Evolutionary conservation across 2,113 vertebrate species (phyloP).

Genomic region (Stercorarius parasiticus): DNA sequence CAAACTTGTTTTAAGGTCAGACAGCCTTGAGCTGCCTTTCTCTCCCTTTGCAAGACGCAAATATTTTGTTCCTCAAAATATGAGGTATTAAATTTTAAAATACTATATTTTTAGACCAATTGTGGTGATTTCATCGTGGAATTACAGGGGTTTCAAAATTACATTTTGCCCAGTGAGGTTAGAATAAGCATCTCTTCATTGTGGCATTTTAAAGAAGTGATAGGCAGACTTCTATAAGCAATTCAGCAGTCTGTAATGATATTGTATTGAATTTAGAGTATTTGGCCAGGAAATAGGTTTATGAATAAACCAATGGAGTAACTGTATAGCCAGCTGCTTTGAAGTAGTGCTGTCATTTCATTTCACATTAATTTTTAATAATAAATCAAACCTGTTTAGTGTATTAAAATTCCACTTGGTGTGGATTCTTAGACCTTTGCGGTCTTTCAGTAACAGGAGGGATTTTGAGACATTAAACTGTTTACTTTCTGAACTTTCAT

Average conservation of each 20-base stretch:
- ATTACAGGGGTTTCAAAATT: background rate
- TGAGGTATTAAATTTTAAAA: background rate
- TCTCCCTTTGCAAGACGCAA: background rate
- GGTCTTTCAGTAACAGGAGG: background rate
- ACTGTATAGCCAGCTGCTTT: background rate
- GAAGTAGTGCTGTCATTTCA: constrained; percentile 2
- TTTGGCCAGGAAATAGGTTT: background rate
- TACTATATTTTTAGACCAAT: background rate
- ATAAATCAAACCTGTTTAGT: background rate
- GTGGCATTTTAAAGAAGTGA: background rate
- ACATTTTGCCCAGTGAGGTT: background rate
- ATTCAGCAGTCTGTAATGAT: background rate
- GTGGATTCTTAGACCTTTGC: background rate
- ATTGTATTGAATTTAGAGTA: background rate
- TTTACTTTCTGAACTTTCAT: constrained; percentile 21
- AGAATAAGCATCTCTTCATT: background rate
- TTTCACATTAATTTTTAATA: constrained; percentile 4
- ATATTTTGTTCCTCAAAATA: background rate
- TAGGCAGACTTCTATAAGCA: background rate
- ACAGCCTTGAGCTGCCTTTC: background rate
- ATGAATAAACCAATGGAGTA: background rate
- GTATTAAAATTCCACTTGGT: background rate
- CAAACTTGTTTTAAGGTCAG: background rate
- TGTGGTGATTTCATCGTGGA: background rate
- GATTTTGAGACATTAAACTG: background rate